Evolutionary conservation across 2,888 invertebrate genomes (phyloP).

Genomic region (Eilema depressum): DNA sequence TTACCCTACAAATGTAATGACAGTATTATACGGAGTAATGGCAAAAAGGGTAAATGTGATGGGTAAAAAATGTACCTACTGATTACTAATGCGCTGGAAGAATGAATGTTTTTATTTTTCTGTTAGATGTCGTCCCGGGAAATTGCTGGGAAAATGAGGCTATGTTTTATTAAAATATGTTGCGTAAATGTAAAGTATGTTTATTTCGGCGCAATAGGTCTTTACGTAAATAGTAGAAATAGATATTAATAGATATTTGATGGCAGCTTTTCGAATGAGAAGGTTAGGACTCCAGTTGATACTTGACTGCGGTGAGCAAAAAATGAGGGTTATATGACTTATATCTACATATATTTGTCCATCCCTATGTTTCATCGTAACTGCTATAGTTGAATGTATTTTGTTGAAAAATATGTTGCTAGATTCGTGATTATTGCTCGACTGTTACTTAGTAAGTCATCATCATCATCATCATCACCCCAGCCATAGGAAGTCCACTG

Average conservation of each 20-base stretch:
- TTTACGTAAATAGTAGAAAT: too few species aligned
- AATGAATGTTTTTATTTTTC: constrained; percentile 11
- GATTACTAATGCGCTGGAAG: neutral
- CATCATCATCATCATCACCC: too few species aligned
- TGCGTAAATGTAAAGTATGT: neutral
- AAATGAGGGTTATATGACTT: too few species aligned
- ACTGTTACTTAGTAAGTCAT: too few species aligned
- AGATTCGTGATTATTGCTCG: too few species aligned
- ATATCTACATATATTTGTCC: too few species aligned
- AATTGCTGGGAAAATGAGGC: constrained; percentile 5
- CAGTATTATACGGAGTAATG: constrained; percentile 17
- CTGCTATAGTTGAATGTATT: too few species aligned
- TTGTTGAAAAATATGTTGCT: too few species aligned
- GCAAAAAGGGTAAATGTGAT: constrained; percentile 13
- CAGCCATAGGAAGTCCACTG: too few species aligned
- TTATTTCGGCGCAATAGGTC: neutral
- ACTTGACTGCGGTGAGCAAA: too few species aligned
- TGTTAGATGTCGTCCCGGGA: constrained; percentile 4
- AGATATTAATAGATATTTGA: neutral
- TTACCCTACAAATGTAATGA: constrained; percentile 28
- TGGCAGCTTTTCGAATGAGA: neutral
- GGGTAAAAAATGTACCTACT: constrained; percentile 13
- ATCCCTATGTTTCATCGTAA: too few species aligned
- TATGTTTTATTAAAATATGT: constrained; percentile 8
- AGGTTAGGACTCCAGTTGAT: too few species aligned